phyloP scores from a whole-genome alignment of 2,113 vertebrate genomes.

The Pteropus alecto region DNA sequence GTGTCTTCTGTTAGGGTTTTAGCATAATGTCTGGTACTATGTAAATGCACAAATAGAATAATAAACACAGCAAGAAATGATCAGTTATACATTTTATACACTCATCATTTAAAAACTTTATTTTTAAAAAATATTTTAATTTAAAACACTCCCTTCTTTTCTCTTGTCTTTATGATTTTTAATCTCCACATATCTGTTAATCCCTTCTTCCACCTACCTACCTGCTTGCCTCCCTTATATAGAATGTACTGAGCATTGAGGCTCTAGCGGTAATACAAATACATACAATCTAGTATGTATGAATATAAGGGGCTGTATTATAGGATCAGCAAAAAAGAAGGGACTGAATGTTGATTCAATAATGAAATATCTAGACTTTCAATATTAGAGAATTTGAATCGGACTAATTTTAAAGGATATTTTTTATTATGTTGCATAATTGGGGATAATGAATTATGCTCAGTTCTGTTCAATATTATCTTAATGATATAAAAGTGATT shows the following conservation, averaged over 20 bases:
- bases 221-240: background rate
- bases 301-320: background rate
- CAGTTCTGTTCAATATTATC: background rate
- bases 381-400: background rate
- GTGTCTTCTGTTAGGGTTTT: background rate
- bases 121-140: background rate
- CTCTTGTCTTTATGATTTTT: background rate
- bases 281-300: background rate
- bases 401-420: background rate
- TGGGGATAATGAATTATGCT: background rate
- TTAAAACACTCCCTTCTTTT: background rate
- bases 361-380: background rate
- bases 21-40: background rate
- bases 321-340: background rate
- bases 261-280: background rate
- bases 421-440: background rate
- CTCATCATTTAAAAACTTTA: background rate
- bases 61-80: background rate
- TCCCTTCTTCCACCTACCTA: background rate
- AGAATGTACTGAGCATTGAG: background rate
- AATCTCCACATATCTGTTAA: background rate
- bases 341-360: background rate
- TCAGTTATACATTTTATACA: background rate
- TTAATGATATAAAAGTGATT: background rate
- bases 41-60: background rate